A percentile compares a stretch with the other conserved stretches of the same genome.
phyloP scores from a whole-genome alignment of 2,113 vertebrate genomes.

The Ibidorhyncha struthersii region DNA sequence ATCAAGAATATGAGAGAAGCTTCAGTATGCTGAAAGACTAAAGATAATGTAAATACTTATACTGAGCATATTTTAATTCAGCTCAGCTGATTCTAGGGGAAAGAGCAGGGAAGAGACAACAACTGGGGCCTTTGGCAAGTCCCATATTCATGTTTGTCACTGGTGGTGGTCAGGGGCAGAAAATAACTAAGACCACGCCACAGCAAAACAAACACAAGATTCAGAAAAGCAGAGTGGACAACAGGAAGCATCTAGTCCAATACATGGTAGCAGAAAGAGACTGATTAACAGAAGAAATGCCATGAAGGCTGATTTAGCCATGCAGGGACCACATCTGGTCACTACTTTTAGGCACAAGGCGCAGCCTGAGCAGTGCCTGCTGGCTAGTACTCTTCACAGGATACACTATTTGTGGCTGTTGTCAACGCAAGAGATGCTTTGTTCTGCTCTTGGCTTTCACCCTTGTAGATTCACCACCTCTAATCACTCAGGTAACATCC shows the following conservation, averaged over 20 bases:
- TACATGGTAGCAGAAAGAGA: not conserved
- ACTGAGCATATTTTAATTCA: not conserved
- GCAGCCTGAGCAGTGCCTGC: not conserved
- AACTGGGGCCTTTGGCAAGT: not conserved
- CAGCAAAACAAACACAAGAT: not conserved
- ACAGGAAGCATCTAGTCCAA: not conserved
- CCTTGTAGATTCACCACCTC: not conserved
- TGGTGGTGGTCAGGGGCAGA: not conserved
- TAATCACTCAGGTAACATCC: not conserved
- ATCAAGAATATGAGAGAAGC: not conserved
- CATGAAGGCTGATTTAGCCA: not conserved
- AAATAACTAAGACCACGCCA: not conserved
- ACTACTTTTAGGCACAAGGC: not conserved
- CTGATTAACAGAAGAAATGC: not conserved
- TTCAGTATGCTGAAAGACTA: not conserved
- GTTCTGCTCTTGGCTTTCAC: not conserved
- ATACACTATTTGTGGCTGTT: not conserved
- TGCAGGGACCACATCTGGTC: not conserved
- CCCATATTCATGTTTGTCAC: not conserved
- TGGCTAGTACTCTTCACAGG: not conserved
- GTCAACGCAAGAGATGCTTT: not conserved
- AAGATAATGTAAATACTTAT: not conserved
- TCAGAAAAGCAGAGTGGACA: not conserved
- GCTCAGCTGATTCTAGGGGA: not conserved
- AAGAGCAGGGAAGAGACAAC: not conserved